These are phyloP conservation scores for Leptocoma aspasia DNA, from an alignment of 2,113 vertebrate genomes.

Conservation along the genomic window DNA sequence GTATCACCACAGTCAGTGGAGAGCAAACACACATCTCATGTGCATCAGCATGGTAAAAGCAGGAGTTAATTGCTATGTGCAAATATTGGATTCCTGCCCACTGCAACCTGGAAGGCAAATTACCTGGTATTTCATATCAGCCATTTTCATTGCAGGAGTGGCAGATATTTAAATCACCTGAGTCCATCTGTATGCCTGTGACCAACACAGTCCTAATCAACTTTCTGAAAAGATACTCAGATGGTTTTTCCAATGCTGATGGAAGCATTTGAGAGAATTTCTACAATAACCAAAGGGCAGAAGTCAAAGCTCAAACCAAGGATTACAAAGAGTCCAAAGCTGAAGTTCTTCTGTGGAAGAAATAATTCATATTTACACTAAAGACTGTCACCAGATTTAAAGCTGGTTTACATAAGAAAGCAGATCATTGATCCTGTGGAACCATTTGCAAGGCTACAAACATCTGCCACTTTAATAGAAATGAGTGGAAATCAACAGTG, in stretches of 20 bases:
- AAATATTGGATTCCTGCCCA: not conserved
- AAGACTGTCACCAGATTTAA: not conserved
- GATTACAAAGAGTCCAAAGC: not conserved
- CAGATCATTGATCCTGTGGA: not conserved
- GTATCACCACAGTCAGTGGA: fast-evolving
- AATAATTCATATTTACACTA: not conserved
- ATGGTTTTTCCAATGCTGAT: not conserved
- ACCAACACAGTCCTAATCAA: not conserved
- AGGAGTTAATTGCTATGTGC: not conserved
- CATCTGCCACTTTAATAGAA: not conserved
- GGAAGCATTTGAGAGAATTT: not conserved
- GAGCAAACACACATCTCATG: not conserved
- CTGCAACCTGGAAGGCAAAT: not conserved
- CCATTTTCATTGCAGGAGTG: not conserved
- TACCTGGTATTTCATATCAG: not conserved
- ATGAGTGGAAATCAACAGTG: not conserved
- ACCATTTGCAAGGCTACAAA: not conserved
- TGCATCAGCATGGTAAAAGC: not conserved
- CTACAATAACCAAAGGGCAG: not conserved
- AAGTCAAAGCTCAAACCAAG: not conserved
- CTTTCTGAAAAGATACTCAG: not conserved
- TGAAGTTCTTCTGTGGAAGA: not conserved
- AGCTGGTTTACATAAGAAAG: not conserved
- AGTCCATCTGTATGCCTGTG: not conserved
- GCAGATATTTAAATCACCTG: not conserved